Evolutionary conservation across 2,797 vertebrate species (phyloP).

Genomic region (Falco columbarius): DNA sequence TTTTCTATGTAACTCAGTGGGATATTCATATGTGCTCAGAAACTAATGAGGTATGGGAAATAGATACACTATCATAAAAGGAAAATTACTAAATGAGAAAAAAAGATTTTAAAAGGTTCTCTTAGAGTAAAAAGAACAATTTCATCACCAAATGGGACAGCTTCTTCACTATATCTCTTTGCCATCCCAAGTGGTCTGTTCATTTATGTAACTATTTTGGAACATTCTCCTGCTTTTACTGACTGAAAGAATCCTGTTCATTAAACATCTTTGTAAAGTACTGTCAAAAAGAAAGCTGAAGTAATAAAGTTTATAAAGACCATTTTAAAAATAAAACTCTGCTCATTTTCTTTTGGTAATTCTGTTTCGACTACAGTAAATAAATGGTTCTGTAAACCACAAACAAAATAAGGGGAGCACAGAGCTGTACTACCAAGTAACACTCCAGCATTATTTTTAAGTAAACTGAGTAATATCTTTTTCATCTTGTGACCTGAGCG

Average conservation of each 20-base stretch:
- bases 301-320: background rate
- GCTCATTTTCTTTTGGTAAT: background rate
- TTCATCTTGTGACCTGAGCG: background rate
- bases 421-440: background rate
- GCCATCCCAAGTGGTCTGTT: conserved; percentile 31
- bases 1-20: conserved; percentile 79
- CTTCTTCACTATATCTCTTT: conserved; percentile 42
- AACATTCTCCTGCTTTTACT: conserved; percentile 9
- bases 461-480: background rate
- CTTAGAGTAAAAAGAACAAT: conserved; percentile 61
- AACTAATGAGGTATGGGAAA: conserved; percentile 82
- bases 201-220: conserved; percentile 64
- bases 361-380: background rate
- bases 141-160: conserved; percentile 51
- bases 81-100: conserved; percentile 78
- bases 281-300: background rate
- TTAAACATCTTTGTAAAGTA: conserved; percentile 3
- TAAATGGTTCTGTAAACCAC: background rate
- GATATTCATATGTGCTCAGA: conserved; percentile 76
- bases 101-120: conserved; percentile 72
- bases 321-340: background rate
- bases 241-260: conserved; percentile 17
- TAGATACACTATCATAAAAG: conserved; percentile 77
- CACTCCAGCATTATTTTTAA: background rate
- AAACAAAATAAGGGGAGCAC: background rate